A percentile compares a stretch with the other conserved stretches of the same genome.
Conservation (phyloP, 2,797 vertebrate species). For the Kryptolebias ocellatus region DNA sequence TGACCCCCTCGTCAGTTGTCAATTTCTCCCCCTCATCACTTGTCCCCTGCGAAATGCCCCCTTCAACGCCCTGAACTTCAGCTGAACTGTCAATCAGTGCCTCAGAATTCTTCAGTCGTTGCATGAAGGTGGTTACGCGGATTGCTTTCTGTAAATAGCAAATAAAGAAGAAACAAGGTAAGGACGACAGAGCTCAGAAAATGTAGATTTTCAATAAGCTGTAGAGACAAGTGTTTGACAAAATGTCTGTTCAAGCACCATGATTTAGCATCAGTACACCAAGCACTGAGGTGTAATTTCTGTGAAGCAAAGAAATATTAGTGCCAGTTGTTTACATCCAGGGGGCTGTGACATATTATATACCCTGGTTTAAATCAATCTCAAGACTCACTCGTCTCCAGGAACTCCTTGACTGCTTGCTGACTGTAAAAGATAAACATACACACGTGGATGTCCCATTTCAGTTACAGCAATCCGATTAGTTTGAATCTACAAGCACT, state of each 20-base stretch:
- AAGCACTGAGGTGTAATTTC: constrained; percentile 50
- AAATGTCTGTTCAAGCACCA: constrained; percentile 49
- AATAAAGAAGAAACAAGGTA: constrained; percentile 43
- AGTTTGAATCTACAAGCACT: constrained; percentile 43
- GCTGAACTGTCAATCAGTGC: constrained; percentile 67
- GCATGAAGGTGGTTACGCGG: constrained; percentile 90
- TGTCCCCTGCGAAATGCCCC: constrained; percentile 62
- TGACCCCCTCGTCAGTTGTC: constrained; percentile 70
- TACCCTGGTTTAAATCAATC: constrained; percentile 68
- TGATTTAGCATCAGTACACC: constrained; percentile 47
- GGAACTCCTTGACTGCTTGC: constrained; percentile 50
- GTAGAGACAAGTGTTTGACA: constrained; percentile 50
- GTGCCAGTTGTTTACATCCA: constrained; percentile 63
- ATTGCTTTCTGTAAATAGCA: constrained; percentile 86
- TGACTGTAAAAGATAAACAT: constrained; percentile 39
- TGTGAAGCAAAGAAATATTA: constrained; percentile 51
- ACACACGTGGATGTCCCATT: constrained; percentile 32
- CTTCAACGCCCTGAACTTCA: constrained; percentile 61
- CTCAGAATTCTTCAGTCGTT: constrained; percentile 85
- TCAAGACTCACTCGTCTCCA: constrained; percentile 57
- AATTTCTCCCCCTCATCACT: constrained; percentile 71
- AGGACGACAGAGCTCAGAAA: constrained; percentile 20
- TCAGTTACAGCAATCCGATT: constrained; percentile 27
- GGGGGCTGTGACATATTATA: constrained; percentile 40
- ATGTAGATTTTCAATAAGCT: constrained; percentile 23